Evolutionary conservation across 30 jellyfish, hydroid and myxozoan species (phyloP), one percentile per base, ranked within the genome.

Genomic region (Aurelia aurita): DNA sequence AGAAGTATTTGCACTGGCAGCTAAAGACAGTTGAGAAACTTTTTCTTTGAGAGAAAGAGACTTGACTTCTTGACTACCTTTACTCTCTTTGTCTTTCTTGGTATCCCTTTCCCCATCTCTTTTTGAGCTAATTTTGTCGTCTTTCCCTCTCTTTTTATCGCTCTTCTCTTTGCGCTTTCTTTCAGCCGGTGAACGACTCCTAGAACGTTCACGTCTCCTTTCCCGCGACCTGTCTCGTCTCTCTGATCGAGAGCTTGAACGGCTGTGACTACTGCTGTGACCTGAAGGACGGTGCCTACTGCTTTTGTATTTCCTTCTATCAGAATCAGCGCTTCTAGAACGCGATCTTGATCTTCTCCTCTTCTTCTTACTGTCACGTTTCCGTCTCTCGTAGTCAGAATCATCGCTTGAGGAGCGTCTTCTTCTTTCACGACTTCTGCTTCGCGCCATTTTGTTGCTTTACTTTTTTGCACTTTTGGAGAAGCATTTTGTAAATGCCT

Each of bases 381-480:
- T 83, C 54, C 75, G 28, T 58, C 93, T 54, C 0, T 82, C 91
- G n/a, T 69, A 60, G 34, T 83, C 93, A 22, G 93, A 83, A 15
- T 83, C 93, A 34, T 58, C 93, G 45, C 93, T 83, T n/a, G 93
- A 83, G 3, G 87, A 67, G 21, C 32, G 66, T 15, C 31, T 35
- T 70, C 87, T 70, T 57, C 93, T 58, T 39, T 82, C 61, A 43
- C 86, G 28, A 21, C 87, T 83, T 46, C 93, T 69, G 49, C 93
- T 83, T 23, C 93, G 93, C 93, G 93, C 87, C 93, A 83, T 83
- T 27, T 83, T 83, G 61, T 16, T 39, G 15, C 51, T 39, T 39
- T 35, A 35, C 39, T 31, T 1, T 35, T 35, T 2, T 11, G 47
- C 51, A 39, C 51, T 39, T 8, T 39, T 39, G 12, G 51, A 39